phyloP scores from a whole-genome alignment of 37 sponge, comb jelly and placozoan genomes.

The Petrosia ficiformis region DNA sequence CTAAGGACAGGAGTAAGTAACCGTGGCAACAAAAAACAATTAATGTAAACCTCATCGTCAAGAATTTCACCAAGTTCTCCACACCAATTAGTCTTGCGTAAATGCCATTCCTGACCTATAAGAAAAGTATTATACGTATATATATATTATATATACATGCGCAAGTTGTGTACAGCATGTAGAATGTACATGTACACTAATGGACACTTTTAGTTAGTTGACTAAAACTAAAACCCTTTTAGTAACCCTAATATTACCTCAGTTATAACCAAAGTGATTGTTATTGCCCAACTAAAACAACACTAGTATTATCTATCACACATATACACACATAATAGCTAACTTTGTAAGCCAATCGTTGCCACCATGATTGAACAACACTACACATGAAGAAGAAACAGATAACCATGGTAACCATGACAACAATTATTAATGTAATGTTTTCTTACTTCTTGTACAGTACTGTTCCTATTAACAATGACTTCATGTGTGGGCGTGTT shows the following conservation, averaged over 20 bases:
- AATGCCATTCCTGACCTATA: conserved; percentile 69
- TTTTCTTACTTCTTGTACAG: conserved; percentile 54
- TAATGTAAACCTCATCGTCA: conserved; percentile 72
- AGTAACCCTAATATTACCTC: too few species aligned
- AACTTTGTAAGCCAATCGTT: conserved; percentile 24
- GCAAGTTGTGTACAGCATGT: too few species aligned
- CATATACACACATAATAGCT: too few species aligned
- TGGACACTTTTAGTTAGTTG: too few species aligned
- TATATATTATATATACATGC: background rate
- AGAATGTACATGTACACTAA: too few species aligned
- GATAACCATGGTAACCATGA: too few species aligned
- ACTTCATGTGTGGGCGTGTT: too few species aligned
- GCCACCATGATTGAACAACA: conserved; percentile 5
- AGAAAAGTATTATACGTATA: background rate
- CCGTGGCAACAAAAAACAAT: background rate
- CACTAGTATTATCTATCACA: too few species aligned
- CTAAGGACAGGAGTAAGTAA: conserved; percentile 1
- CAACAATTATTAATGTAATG: too few species aligned
- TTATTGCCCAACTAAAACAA: too few species aligned
- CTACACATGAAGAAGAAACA: background rate
- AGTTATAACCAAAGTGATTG: too few species aligned
- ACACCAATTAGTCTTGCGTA: conserved; percentile 81
- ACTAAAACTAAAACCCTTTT: too few species aligned
- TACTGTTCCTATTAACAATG: conserved; percentile 12
- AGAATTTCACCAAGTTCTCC: conserved; percentile 68